Conservation (phyloP, 2,797 vertebrate species). For the Pogoniulus pusillus region DNA sequence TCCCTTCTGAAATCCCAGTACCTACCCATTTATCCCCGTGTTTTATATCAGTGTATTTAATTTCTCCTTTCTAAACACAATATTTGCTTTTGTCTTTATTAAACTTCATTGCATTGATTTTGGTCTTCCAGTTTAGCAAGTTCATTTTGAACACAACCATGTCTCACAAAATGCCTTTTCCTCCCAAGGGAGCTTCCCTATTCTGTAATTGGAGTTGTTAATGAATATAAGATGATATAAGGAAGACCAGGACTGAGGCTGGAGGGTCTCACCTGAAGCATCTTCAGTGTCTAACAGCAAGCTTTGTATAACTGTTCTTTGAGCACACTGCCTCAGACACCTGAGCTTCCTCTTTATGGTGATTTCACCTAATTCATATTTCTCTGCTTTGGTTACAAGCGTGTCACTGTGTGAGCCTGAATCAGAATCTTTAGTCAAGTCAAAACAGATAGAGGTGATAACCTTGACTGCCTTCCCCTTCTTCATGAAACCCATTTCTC, state of each 20-base stretch:
- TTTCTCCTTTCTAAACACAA: background rate
- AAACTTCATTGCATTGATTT: slow-evolving; percentile 50
- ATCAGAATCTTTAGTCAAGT: slow-evolving; percentile 31
- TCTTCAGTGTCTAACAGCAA: background rate
- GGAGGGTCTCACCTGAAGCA: background rate
- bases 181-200: background rate
- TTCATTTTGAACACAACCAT: slow-evolving; percentile 30
- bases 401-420: background rate
- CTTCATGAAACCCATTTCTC: background rate
- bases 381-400: background rate
- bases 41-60: background rate
- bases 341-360: background rate
- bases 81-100: slow-evolving; percentile 15
- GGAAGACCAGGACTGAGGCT: background rate
- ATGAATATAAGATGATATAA: slow-evolving; percentile 37
- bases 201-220: slow-evolving; percentile 35
- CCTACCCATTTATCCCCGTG: background rate
- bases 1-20: background rate
- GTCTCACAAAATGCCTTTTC: slow-evolving; percentile 15
- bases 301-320: background rate
- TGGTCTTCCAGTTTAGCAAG: slow-evolving; percentile 22
- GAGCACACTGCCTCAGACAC: background rate
- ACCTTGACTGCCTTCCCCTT: background rate
- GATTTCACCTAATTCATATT: background rate
- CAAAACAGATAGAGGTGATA: slow-evolving; percentile 26